Percentiles rank a stretch among this genome's conserved stretches.
These are phyloP conservation scores for Tipula unca DNA, from an alignment of 2,888 invertebrate genomes.

Conservation along the genomic window DNA sequence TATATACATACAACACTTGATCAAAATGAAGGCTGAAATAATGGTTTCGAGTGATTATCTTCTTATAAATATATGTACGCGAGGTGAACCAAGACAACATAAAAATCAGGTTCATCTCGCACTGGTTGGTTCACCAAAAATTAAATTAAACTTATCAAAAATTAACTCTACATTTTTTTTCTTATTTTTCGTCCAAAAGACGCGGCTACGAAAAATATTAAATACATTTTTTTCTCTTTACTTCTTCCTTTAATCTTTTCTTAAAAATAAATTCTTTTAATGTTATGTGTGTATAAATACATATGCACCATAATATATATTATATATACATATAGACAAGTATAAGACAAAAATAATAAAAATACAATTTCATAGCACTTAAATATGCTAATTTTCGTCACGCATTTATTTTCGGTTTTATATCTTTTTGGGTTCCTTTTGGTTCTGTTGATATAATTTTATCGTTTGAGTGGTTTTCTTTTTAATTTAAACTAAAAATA, in stretches of 20 bases:
- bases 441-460: neutral
- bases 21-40: neutral
- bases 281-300: neutral
- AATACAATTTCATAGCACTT: constrained; percentile 21
- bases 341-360: constrained; percentile 20
- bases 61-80: neutral
- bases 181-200: neutral
- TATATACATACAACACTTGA: neutral
- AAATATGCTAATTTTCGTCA: constrained; percentile 21
- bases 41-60: constrained; percentile 8
- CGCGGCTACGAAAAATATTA: neutral
- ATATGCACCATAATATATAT: no score
- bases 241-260: neutral
- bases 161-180: neutral
- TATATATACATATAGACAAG: neutral
- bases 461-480: neutral
- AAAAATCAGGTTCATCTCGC: neutral
- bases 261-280: neutral
- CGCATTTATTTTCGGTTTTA: constrained; percentile 19
- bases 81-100: neutral
- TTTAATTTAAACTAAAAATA: neutral
- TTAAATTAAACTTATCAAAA: constrained; percentile 14
- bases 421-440: constrained; percentile 3
- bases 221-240: neutral
- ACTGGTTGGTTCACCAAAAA: neutral